Evolutionary conservation across 2,888 invertebrate genomes (phyloP), one percentile per base, ranked within the genome.

Genomic region (Meandrusa payeni): DNA sequence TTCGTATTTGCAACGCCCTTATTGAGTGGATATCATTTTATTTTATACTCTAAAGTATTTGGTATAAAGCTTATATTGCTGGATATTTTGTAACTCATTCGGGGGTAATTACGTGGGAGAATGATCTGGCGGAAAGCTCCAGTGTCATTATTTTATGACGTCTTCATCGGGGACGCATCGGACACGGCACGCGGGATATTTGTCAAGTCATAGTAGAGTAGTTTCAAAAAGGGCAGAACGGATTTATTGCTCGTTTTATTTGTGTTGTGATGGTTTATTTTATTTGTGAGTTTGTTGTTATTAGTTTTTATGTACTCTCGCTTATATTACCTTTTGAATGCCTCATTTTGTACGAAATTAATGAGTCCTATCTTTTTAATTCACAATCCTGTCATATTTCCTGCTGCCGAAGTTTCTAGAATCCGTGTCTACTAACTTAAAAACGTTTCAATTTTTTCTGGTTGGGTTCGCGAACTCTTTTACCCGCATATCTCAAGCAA

Each of bases 111-210:
- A 53, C 50, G 40, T 53, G 54, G 57, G 57, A 64, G 67, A 67
- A 64, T 72, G 59, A 67, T 74, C 57, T 64, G 57, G 54, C 62
- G 69, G 60, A 68, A 69, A 70, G 71, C 68, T 63, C 64, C 68
- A 60, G 59, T 64, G 71, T 81, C 75, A 81, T 82, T 82, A 82
- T 72, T 79, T 81, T 79, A 82, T 83, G 85, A 85, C 59, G 67
- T 80, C 80, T 83, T 76, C 73, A 82, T 81, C 69, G 69, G 47
- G 37, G 37, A 49, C 46, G 51, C 46, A 59, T 62, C 55, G 61
- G 64, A 55, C 63, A 61, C 64, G 61, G 61, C 62, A 60, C 61
- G 55, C 59, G 53, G 57, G 62, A 64, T 62, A 66, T 59, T 61
- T 61, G 64, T 61, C 54, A 61, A 64, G 59, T 69, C 63, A 68